Conservation (phyloP, 2,888 invertebrate species). For the Zaprionus lineosus region DNA sequence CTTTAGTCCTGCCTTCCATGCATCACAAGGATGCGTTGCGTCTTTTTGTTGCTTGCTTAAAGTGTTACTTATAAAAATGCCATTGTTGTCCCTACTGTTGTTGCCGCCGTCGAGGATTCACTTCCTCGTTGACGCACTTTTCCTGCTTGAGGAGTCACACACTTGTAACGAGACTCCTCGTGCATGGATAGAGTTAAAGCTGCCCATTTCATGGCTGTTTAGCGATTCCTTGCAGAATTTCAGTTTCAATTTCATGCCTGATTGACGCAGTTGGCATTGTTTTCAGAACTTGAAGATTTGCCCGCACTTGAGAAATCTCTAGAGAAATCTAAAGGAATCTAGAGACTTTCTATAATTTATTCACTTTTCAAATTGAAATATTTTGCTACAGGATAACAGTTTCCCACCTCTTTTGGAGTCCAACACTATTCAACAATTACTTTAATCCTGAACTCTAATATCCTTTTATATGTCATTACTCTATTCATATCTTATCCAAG, state of each 20-base stretch:
- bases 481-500: conserved; percentile 25
- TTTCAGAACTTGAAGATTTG: too few relatives aligned
- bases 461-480: too few relatives aligned
- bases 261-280: conserved; percentile 21
- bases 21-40: conserved; percentile 55
- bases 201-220: conserved; percentile 54
- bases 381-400: too few relatives aligned
- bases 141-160: conserved; percentile 23
- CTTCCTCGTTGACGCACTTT: conserved; percentile 39
- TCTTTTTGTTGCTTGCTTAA: conserved; percentile 51
- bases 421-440: too few relatives aligned
- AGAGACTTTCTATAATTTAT: too few relatives aligned
- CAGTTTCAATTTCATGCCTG: conserved; percentile 50
- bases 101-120: conserved; percentile 22
- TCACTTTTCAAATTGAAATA: too few relatives aligned
- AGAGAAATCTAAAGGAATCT: too few relatives aligned
- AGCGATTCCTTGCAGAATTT: conserved; percentile 31
- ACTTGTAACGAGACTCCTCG: conserved; percentile 10
- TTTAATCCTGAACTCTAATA: too few relatives aligned
- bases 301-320: too few relatives aligned
- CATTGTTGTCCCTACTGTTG: conserved; percentile 21
- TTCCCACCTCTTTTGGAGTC: too few relatives aligned
- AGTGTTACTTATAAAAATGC: conserved; percentile 29
- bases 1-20: conserved; percentile 64
- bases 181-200: conserved; percentile 8